A percentile compares a stretch with the other conserved stretches of the same genome.
Evolutionary conservation across 2,888 invertebrate species (phyloP).

Genomic region (Eilema depressum): DNA sequence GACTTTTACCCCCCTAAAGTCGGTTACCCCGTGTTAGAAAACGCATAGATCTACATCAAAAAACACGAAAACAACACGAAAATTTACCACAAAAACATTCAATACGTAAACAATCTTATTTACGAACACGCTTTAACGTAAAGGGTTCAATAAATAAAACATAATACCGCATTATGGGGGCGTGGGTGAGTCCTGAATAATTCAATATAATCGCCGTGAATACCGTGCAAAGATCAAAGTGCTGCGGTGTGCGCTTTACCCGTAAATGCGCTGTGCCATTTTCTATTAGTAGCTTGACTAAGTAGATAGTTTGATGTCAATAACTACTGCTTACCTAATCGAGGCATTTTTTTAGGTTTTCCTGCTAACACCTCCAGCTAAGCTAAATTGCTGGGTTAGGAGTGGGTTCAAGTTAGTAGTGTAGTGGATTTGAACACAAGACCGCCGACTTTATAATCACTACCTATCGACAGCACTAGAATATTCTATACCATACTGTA

Average conservation of each 20-base stretch:
- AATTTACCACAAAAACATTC: background rate
- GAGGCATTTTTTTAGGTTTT: no score
- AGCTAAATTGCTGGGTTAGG: no score
- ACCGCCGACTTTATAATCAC: no score
- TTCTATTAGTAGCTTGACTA: constrained; percentile 16
- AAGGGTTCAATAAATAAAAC: constrained; percentile 54
- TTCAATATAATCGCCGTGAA: constrained; percentile 60
- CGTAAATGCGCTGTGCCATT: constrained; percentile 14
- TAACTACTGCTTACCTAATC: no score
- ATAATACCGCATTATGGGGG: constrained; percentile 45
- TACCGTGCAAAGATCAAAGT: constrained; percentile 66
- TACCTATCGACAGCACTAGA: no score
- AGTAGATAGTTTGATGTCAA: background rate
- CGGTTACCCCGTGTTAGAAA: no score
- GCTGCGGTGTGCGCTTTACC: constrained; percentile 16
- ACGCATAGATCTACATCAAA: constrained; percentile 8
- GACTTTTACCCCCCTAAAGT: no score
- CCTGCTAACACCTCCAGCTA: no score
- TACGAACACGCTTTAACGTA: constrained; percentile 43
- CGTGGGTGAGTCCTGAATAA: constrained; percentile 58
- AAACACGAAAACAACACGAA: background rate
- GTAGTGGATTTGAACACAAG: no score
- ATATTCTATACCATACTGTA: no score
- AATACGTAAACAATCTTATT: constrained; percentile 42
- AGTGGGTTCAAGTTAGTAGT: no score